Base-by-base conservation (phyloP, 2,113 vertebrate genomes). In the Antechinus stuartii region DNA sequence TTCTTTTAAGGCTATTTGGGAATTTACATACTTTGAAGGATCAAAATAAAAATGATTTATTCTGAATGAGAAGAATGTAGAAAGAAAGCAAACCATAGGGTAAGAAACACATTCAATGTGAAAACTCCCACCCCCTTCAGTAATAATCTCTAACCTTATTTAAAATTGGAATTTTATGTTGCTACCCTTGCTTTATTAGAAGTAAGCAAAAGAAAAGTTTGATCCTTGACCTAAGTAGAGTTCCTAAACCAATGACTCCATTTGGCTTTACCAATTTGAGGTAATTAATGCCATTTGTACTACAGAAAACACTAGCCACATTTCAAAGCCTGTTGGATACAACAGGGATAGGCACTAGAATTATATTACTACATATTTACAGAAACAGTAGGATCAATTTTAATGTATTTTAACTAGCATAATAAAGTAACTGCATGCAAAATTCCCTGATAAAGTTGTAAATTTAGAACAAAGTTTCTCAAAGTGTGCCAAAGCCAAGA, bases 261-360 rank as follows among this genome's bases (percentile, higher is more conserved):
- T 96, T 96, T 96, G 97, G 96, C 91, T n/a, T 4, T 89, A 55
- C 90, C 52, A 47, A 0, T 92, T 54, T 5, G 55, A 94, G 90
- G 94, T 90, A 25, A 54, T 95, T 47, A 46, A 50, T 89, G 90
- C 96, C 97, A 76, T 96, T 95, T 96, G 96, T 50, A 90, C 91
- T 5, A 14, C 89, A 8, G 91, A 50, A 84, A 53, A 42, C 53
- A 26, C 2, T 4, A 6, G 96, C 26, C 94, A 30, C 92, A 55
- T 56, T 23, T 49, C 94, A 5, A 42, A 50, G 94, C 54, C 16
- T 8, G 35, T 46, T 0, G 46, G 92, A 42, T 50, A 46, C 89
- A 2, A 24, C 1, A 1, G 92, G 84, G 93, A 52, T 50, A 4
- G 23, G 19, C 24, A 0, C 91, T 12, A n/a, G 16, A 61, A 3